Evolutionary conservation across 2,888 invertebrate species (phyloP), one percentile per base, ranked within the genome.

Genomic region (Drosophila nr. medialis): DNA sequence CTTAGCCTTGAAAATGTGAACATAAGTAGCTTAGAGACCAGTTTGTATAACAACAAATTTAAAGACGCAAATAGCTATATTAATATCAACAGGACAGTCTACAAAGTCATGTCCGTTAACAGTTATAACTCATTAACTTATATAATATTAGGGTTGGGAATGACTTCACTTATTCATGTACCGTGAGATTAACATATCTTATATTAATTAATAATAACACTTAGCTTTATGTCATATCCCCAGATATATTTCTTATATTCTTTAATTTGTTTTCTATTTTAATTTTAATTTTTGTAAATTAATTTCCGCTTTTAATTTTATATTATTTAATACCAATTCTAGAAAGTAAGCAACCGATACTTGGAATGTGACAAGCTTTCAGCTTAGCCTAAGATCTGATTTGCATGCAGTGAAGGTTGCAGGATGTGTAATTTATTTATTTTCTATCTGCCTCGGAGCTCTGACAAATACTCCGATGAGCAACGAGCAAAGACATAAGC

Each of bases 401-500:
- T 51, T n/a, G 29, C 15, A 30, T 51, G 42, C 24, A 1, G 15
- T 51, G 42, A 24, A 1, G 15, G 45, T 24, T 24, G 24, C 15
- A 1, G 15, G 8, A 24, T 24, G 27, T 24, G 45, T 45, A 45
- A 45, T 15, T 24, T 45, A 24, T 45, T 8, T 24, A 8, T 8
- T 21, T 11, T 42, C 11, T 0, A 11, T 21, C 42, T n/a, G 38
- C 34, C 34, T 29, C n/a, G 40, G 3, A 15, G n/a, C 40, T 24
- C 21, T 21, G 54, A 56, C 40, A 73, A 56, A 63, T 36, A 55
- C 18, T 34, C 27, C 5, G 48, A 24, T 32, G 49, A 32, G 18
- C 21, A 42, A n/a, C 32, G 30, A 42, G 60, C 2, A 45, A 24
- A 30, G 61, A 32, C 55, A 49, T 53, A 27, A 53, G 61, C 49